phyloP scores from a whole-genome alignment of 2,888 invertebrate species.

The Nasonovia ribisnigri region DNA sequence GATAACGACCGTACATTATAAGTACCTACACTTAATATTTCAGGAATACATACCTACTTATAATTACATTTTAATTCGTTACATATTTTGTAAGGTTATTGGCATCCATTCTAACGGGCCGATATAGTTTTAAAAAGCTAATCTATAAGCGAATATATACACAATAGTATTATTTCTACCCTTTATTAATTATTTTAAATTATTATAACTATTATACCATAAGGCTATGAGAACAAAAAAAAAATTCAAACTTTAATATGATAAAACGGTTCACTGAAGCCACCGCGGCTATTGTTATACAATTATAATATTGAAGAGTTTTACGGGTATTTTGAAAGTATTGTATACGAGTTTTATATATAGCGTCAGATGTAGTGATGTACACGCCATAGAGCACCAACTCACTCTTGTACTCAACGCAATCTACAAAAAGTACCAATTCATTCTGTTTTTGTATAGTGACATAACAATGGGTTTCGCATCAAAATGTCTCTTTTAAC shows the following conservation, averaged over 20 bases:
- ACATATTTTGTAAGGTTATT: not conserved
- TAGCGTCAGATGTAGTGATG: not conserved
- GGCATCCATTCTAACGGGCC: not conserved
- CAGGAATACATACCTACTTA: not conserved
- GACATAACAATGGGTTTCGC: slow-evolving; percentile 12
- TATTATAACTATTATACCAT: not conserved
- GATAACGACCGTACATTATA: not conserved
- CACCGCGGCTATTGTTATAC: not conserved
- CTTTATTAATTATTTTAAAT: not conserved
- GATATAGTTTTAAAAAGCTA: not conserved
- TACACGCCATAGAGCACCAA: not conserved
- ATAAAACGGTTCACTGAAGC: not conserved
- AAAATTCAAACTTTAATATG: not conserved
- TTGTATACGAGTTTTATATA: not conserved
- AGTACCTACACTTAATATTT: not conserved
- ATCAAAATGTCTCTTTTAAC: not conserved
- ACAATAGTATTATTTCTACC: not conserved
- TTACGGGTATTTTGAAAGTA: not conserved
- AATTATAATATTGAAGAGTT: not conserved
- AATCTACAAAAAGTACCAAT: not conserved
- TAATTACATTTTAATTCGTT: not conserved
- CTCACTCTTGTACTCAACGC: not conserved
- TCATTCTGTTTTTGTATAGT: not conserved
- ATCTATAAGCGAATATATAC: too few relatives aligned
- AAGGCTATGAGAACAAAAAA: not conserved